Conservation (phyloP, 2,888 invertebrate genomes). For the Liodrosophila aerea region DNA sequence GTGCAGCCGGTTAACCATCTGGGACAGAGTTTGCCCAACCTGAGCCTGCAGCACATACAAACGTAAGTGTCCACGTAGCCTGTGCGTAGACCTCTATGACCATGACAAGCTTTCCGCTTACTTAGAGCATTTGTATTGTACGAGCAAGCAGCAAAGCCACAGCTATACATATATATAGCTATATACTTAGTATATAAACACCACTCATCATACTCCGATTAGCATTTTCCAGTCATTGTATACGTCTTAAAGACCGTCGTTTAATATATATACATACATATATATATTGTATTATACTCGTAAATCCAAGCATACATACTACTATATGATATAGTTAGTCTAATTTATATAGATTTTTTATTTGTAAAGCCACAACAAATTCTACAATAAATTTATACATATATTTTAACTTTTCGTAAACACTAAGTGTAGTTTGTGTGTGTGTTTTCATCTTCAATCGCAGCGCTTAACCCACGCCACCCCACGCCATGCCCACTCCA, state of each 20-base stretch:
- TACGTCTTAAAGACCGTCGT: constrained; percentile 48
- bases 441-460: constrained; percentile 5
- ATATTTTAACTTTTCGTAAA: constrained; percentile 19
- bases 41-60: constrained; percentile 83
- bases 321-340: constrained; percentile 28
- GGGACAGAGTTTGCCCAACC: constrained; percentile 92
- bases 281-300: constrained; percentile 34
- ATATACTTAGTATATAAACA: neutral
- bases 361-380: constrained; percentile 43
- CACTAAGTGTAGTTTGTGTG: constrained; percentile 1
- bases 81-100: constrained; percentile 19
- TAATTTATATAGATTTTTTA: constrained; percentile 42
- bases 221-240: constrained; percentile 55
- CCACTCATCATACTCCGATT: constrained; percentile 38
- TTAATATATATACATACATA: constrained; percentile 19
- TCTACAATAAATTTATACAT: constrained; percentile 38
- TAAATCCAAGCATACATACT: constrained; percentile 22
- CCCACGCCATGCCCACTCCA: too few species aligned
- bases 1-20: constrained; percentile 88
- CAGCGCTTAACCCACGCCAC: neutral
- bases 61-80: constrained; percentile 74
- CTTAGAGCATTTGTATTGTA: constrained; percentile 16
- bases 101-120: constrained; percentile 38
- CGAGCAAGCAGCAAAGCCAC: constrained; percentile 10
- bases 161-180: neutral